Percentiles rank a stretch among this genome's conserved stretches.
Evolutionary conservation across 2,888 invertebrate genomes (phyloP).

Genomic region (Nemapogon koenigi): DNA sequence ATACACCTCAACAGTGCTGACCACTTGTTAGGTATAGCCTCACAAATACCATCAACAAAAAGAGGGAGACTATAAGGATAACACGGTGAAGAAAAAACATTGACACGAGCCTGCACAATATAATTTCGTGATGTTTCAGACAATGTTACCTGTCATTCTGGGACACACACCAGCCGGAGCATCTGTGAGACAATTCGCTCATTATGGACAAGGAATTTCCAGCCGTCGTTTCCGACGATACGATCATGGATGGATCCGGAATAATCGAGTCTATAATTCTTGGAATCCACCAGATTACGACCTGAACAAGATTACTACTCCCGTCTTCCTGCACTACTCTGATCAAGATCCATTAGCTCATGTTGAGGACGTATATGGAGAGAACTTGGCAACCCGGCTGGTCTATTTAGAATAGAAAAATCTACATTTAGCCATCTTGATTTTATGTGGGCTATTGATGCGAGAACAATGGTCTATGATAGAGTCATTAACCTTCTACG

Average conservation of each 20-base stretch:
- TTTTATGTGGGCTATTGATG: constrained; percentile 68
- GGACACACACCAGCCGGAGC: constrained; percentile 61
- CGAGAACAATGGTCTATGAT: constrained; percentile 55
- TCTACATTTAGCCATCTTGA: constrained; percentile 70
- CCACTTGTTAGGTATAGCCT: no score
- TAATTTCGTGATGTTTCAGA: no score
- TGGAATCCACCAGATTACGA: constrained; percentile 51
- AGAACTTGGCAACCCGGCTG: constrained; percentile 55
- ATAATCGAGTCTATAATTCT: constrained; percentile 48
- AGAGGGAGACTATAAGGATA: no score
- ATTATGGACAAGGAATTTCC: constrained; percentile 51
- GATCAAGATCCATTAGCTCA: constrained; percentile 63
- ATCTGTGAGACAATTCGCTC: constrained; percentile 50
- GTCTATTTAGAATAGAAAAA: constrained; percentile 49
- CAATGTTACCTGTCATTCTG: constrained; percentile 54
- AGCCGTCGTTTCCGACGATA: constrained; percentile 40
- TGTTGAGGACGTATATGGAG: constrained; percentile 47
- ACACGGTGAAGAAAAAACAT: no score
- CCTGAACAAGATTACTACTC: constrained; percentile 39
- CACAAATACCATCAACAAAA: no score
- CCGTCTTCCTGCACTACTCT: constrained; percentile 58
- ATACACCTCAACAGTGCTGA: no score
- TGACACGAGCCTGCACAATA: no score
- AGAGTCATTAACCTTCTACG: constrained; percentile 28
- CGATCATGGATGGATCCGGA: constrained; percentile 49